phyloP scores from a whole-genome alignment of 92 coral and sea anemone species.

The Galaxea fascicularis region DNA sequence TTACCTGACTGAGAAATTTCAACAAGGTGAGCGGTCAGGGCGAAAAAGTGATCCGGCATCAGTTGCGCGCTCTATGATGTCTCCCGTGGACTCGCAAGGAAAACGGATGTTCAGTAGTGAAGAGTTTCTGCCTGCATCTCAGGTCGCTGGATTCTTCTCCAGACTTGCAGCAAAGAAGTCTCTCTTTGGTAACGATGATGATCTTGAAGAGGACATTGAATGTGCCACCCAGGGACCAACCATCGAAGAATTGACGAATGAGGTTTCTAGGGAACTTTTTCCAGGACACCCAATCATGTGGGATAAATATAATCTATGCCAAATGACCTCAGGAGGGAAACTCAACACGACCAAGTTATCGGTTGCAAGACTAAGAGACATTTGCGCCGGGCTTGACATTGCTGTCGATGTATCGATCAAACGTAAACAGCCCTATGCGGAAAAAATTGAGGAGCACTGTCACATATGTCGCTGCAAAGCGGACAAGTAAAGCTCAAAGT shows the following conservation, averaged over 20 bases:
- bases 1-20: conserved; percentile 61
- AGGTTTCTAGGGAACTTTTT: conserved; percentile 54
- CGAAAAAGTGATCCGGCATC: conserved; percentile 64
- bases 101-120: conserved; percentile 59
- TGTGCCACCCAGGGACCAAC: conserved; percentile 56
- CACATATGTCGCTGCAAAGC: too few relatives aligned
- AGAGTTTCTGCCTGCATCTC: conserved; percentile 57
- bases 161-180: too few relatives aligned
- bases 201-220: too few relatives aligned
- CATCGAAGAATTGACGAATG: conserved; percentile 51
- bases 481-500: too few relatives aligned
- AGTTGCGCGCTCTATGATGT: conserved; percentile 61
- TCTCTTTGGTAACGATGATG: too few relatives aligned
- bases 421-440: conserved; percentile 60
- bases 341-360: conserved; percentile 58
- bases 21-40: conserved; percentile 58
- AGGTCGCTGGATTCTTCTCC: too few relatives aligned
- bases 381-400: conserved; percentile 51
- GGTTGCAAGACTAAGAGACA: conserved; percentile 51
- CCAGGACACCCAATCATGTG: conserved; percentile 59
- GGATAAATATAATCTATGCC: too few relatives aligned
- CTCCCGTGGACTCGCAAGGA: conserved; percentile 42
- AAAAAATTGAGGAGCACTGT: too few relatives aligned
- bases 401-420: conserved; percentile 56
- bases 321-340: conserved; percentile 56